phyloP scores from a whole-genome alignment of 2,113 vertebrate genomes.

The Rissa tridactyla region DNA sequence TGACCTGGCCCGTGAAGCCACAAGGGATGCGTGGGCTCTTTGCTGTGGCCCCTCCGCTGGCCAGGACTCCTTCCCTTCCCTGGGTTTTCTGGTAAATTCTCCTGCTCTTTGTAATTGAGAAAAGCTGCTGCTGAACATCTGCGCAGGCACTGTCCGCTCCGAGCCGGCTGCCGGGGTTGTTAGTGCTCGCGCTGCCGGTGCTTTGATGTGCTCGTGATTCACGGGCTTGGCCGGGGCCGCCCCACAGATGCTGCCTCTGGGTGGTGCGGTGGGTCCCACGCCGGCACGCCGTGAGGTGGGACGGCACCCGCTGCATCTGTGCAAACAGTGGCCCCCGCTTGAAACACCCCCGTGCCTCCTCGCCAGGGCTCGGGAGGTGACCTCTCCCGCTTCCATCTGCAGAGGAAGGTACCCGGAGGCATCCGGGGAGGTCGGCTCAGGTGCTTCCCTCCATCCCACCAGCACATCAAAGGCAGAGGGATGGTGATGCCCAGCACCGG shows the following conservation, averaged over 20 bases:
- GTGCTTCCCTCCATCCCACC: not conserved
- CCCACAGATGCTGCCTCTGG: not conserved
- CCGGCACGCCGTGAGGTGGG: not conserved
- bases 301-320: not conserved
- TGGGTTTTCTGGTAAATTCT: not conserved
- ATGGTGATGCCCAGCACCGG: accelerated
- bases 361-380: accelerated
- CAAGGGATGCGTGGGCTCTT: not conserved
- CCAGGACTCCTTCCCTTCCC: not conserved
- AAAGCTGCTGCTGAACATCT: constrained; percentile 41
- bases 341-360: not conserved
- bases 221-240: not conserved
- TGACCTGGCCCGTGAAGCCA: accelerated
- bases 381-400: not conserved
- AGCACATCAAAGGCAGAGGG: not conserved
- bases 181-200: not conserved
- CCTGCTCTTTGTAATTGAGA: not conserved
- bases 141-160: not conserved
- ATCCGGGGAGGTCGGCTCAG: not conserved
- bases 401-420: not conserved
- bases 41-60: not conserved
- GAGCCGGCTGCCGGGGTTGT: not conserved
- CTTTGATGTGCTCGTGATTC: constrained; percentile 35
- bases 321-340: not conserved
- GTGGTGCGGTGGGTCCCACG: not conserved